Evolutionary conservation across 30 jellyfish, hydroid and myxozoan genomes (phyloP), one percentile per base, ranked within the genome.

Genomic region (Aurelia aurita complex sp. Pacific): DNA sequence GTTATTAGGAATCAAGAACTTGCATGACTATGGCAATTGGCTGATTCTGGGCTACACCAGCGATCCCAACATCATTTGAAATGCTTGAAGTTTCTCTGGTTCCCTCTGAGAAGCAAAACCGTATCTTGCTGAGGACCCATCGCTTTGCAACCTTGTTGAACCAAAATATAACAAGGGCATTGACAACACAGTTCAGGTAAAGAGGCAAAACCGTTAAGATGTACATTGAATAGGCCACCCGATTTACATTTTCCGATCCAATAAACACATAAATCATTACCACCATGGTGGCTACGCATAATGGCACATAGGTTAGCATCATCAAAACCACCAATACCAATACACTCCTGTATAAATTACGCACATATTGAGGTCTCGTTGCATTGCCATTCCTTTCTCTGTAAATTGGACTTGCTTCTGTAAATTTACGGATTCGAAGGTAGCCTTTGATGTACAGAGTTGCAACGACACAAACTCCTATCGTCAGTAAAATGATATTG

Each of bases 381-480:
- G 57, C 57, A 9, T 46, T 46, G 13, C 57, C 57, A 7, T 46
- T 46, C 12, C 57, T 46, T 46, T 10, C 82, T 43, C 34, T 51
- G 78, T 78, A 78, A 19, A 78, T 46, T 18, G 77, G 88, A 78
- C 52, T 78, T 35, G 19, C 53, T 10, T 51, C 46, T 32, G 66
- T 77, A 38, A 55, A 61, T 19, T 10, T 33, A 2, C 75, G 10
- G 4, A 76, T 67, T 12, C 63, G 67, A 6, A 53, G 34, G 33
- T 78, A 78, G 15, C 88, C 88, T 29, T 46, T 62, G 0, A 64
- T 13, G 70, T 78, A 78, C 50, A 64, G 69, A 1, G 14, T 17
- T 9, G 82, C 82, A 73, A 46, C 57, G 33, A 61, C 64, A 6
- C 57, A 46, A 14, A 46, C 14, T 5, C 14, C 57, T 7, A 9